Evolutionary conservation across 2,113 vertebrate species (phyloP).

Genomic region (Clarias batrachus): DNA sequence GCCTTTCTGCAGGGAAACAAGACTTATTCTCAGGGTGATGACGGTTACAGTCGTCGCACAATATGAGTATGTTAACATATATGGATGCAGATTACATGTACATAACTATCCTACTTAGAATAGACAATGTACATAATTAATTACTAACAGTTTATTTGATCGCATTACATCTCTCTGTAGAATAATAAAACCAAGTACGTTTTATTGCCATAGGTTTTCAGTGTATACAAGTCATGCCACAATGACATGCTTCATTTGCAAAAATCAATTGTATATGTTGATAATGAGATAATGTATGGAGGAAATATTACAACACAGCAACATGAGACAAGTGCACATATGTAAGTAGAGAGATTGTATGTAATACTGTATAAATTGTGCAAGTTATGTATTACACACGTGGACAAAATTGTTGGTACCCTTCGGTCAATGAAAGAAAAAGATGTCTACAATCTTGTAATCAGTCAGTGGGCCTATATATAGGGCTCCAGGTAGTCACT

Average conservation of each 20-base stretch:
- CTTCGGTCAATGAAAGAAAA: too few species aligned
- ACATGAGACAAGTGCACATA: background rate
- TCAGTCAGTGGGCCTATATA: too few species aligned
- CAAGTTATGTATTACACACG: background rate
- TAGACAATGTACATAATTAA: background rate
- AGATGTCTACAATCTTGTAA: too few species aligned
- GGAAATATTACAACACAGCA: background rate
- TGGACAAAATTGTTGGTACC: too few species aligned
- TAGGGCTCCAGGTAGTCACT: too few species aligned
- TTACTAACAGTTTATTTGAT: background rate
- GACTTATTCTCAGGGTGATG: slow-evolving; percentile 10
- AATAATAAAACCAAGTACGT: background rate
- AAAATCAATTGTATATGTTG: background rate
- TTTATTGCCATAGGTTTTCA: background rate
- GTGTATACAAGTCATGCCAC: background rate
- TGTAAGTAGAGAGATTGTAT: background rate
- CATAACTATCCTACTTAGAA: background rate
- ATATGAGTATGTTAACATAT: background rate
- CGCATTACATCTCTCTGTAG: background rate
- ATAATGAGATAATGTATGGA: background rate
- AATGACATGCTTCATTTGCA: background rate
- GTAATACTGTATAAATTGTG: background rate
- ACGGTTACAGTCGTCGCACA: background rate
- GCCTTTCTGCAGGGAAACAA: background rate
- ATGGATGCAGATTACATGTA: background rate